Conservation (phyloP, 2,888 invertebrate species). For the Linyphia triangularis region DNA sequence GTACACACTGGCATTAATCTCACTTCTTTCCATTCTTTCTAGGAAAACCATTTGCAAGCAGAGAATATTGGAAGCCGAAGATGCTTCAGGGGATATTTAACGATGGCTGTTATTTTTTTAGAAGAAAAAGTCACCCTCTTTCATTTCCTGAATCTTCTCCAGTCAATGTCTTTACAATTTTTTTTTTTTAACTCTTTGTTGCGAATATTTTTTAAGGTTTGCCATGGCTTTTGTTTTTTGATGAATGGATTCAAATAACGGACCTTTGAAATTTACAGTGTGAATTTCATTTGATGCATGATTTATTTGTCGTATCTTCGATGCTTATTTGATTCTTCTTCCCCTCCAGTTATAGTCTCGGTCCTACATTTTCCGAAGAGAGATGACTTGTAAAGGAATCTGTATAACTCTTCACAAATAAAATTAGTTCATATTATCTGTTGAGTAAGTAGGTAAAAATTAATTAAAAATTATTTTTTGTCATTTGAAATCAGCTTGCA, state of each 20-base stretch:
- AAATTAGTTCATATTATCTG: too few relatives aligned
- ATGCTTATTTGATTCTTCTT: too few relatives aligned
- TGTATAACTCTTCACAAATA: too few relatives aligned
- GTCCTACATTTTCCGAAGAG: too few relatives aligned
- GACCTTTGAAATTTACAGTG: not conserved
- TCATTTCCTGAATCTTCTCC: constrained; percentile 26
- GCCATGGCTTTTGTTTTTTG: not conserved
- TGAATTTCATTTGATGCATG: not conserved
- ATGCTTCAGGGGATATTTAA: not conserved
- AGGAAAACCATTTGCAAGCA: not conserved
- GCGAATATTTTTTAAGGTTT: not conserved
- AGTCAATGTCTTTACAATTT: not conserved
- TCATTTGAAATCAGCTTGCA: too few relatives aligned
- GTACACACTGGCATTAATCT: constrained; percentile 28
- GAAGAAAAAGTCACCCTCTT: not conserved
- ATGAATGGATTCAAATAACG: constrained; percentile 3
- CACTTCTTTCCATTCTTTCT: not conserved
- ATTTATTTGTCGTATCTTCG: not conserved
- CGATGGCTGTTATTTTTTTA: constrained; percentile 5
- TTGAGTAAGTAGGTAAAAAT: too few relatives aligned
- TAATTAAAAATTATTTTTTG: too few relatives aligned
- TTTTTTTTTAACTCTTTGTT: too few relatives aligned
- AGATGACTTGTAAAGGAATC: too few relatives aligned
- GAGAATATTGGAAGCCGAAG: not conserved
- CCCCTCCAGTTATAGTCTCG: too few relatives aligned